Evolutionary conservation across 2,113 vertebrate species (phyloP).

Genomic region (Zapornia atra): DNA sequence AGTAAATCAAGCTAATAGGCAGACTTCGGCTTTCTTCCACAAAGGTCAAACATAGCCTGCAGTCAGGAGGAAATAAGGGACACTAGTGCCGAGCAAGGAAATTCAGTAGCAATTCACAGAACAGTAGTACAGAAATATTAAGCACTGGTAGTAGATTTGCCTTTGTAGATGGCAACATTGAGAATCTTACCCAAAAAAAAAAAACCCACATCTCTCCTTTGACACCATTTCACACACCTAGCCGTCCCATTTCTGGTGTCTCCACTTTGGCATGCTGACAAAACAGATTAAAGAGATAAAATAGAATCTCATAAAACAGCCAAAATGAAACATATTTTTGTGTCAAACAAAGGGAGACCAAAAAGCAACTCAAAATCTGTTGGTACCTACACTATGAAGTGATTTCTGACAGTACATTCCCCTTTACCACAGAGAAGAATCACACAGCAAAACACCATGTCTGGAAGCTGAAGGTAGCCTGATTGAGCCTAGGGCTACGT

Average conservation of each 20-base stretch:
- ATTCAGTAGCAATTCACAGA: not conserved
- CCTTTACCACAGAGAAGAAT: not conserved
- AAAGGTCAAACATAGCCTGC: not conserved
- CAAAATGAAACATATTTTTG: no score
- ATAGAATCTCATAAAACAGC: not conserved
- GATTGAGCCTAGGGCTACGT: not conserved
- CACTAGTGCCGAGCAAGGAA: not conserved
- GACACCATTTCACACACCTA: not conserved
- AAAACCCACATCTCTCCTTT: not conserved
- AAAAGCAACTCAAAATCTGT: not conserved
- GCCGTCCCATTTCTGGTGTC: not conserved
- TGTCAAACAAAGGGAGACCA: not conserved
- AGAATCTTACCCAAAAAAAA: not conserved
- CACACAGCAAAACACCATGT: not conserved
- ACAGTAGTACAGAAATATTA: not conserved
- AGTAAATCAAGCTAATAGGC: constrained; percentile 68
- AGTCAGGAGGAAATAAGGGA: not conserved
- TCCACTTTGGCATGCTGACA: not conserved
- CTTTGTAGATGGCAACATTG: not conserved
- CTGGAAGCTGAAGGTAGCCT: not conserved
- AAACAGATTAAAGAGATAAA: not conserved
- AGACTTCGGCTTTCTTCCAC: constrained; percentile 19
- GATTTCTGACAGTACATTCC: not conserved
- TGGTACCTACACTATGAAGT: not conserved
- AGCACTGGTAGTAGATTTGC: not conserved